Conservation (phyloP, 2,797 vertebrate species). For the Tamandua tetradactyla region DNA sequence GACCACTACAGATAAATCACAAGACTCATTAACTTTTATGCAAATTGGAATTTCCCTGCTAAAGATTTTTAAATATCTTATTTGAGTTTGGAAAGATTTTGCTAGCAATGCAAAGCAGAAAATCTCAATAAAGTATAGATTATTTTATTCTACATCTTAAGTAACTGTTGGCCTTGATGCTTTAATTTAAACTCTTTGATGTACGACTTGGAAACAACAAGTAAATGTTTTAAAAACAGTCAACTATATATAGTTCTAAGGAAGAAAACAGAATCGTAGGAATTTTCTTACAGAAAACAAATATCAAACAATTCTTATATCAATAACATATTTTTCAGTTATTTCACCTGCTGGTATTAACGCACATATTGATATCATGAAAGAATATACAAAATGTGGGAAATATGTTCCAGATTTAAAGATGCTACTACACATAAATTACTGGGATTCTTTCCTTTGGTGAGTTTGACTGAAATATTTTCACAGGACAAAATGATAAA, state of each 20-base stretch:
- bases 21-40: conserved; percentile 10
- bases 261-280: background rate
- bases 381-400: background rate
- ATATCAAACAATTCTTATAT: background rate
- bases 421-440: conserved; percentile 56
- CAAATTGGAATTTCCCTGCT: conserved; percentile 48
- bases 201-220: background rate
- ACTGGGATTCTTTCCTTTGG: conserved; percentile 68
- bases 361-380: background rate
- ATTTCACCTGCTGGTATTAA: conserved; percentile 19
- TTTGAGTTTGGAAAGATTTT: background rate
- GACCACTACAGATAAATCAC: background rate
- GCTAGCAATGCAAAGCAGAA: conserved; percentile 39
- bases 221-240: background rate
- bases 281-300: background rate
- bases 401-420: conserved; percentile 70
- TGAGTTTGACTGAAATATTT: conserved; percentile 70
- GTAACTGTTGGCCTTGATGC: background rate
- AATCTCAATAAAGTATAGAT: background rate
- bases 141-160: background rate
- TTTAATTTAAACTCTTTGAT: background rate
- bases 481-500: conserved; percentile 68
- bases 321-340: background rate
- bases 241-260: background rate
- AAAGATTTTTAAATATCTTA: background rate